Evolutionary conservation across 2,888 invertebrate species (phyloP).

Genomic region (Mylabris sibirica): DNA sequence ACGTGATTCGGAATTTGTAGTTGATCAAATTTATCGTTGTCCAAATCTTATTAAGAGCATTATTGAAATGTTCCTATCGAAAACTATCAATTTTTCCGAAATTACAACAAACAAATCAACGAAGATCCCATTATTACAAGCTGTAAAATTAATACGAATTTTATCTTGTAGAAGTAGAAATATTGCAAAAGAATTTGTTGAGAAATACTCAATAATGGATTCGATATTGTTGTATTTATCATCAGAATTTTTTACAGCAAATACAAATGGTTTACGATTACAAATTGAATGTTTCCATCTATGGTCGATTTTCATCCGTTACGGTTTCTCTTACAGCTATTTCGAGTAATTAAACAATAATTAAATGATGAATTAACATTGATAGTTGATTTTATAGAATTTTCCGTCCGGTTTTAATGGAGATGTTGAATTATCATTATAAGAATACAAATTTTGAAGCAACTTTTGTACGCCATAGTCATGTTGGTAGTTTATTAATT

Average conservation of each 20-base stretch:
- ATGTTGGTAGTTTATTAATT: slow-evolving; percentile 62
- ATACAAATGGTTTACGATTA: slow-evolving; percentile 65
- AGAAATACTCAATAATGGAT: slow-evolving; percentile 65
- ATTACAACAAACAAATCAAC: slow-evolving; percentile 50
- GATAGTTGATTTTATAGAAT: slow-evolving; percentile 58
- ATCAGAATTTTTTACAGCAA: slow-evolving; percentile 63
- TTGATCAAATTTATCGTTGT: slow-evolving; percentile 69
- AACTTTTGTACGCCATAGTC: slow-evolving; percentile 66
- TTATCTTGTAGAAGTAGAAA: slow-evolving; percentile 69
- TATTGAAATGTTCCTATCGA: slow-evolving; percentile 68
- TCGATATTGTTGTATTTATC: slow-evolving; percentile 66
- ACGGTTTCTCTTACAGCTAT: slow-evolving; percentile 63
- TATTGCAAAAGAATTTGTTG: slow-evolving; percentile 64
- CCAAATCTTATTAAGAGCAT: slow-evolving; percentile 72
- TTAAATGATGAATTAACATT: too few species aligned
- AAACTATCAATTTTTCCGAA: slow-evolving; percentile 16
- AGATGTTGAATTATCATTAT: slow-evolving; percentile 67
- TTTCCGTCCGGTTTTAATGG: slow-evolving; percentile 65
- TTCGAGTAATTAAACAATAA: slow-evolving; percentile 58
- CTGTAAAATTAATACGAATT: slow-evolving; percentile 77
- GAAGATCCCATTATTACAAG: slow-evolving; percentile 73
- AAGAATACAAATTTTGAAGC: slow-evolving; percentile 65
- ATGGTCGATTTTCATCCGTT: slow-evolving; percentile 66
- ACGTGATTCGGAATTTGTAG: slow-evolving; percentile 76
- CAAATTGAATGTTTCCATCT: slow-evolving; percentile 72